Evolutionary conservation across 1,140 invertebrate species (phyloP).

Genomic region (Drosophila pseudoobscura): DNA sequence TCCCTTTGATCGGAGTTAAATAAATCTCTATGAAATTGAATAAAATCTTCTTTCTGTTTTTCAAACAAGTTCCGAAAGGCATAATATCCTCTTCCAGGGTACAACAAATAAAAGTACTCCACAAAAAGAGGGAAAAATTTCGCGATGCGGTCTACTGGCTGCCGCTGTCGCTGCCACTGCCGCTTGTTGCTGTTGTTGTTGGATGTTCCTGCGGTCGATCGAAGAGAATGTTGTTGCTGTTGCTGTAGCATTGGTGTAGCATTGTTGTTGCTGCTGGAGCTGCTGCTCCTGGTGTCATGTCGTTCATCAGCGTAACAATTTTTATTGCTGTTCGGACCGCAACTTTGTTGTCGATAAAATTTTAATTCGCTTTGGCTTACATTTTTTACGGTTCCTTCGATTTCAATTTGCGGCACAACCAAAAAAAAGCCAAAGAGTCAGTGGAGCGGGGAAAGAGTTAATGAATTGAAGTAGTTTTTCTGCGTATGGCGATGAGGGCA

Average conservation of each 20-base stretch:
- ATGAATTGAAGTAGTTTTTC: not conserved
- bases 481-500: not conserved
- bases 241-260: slow-evolving; percentile 26
- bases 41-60: no score
- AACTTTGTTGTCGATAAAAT: slow-evolving; percentile 80
- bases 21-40: no score
- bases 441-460: not conserved
- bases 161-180: slow-evolving; percentile 29
- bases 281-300: slow-evolving; percentile 53
- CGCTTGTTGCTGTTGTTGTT: slow-evolving; percentile 16
- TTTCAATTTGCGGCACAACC: slow-evolving; percentile 29
- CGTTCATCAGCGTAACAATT: slow-evolving; percentile 75
- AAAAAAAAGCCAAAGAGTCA: not conserved
- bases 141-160: slow-evolving; percentile 56
- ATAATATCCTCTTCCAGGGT: not conserved
- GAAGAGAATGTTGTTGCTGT: slow-evolving; percentile 25
- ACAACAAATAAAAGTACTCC: slow-evolving; percentile 45
- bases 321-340: slow-evolving; percentile 64
- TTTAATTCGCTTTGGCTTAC: slow-evolving; percentile 72
- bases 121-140: slow-evolving; percentile 56
- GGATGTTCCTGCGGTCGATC: no score
- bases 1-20: no score
- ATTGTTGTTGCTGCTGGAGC: slow-evolving; percentile 18
- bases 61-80: no score
- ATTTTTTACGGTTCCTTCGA: slow-evolving; percentile 37